Evolutionary conservation across 2,888 invertebrate genomes (phyloP).

Genomic region (Drosophila colorata): DNA sequence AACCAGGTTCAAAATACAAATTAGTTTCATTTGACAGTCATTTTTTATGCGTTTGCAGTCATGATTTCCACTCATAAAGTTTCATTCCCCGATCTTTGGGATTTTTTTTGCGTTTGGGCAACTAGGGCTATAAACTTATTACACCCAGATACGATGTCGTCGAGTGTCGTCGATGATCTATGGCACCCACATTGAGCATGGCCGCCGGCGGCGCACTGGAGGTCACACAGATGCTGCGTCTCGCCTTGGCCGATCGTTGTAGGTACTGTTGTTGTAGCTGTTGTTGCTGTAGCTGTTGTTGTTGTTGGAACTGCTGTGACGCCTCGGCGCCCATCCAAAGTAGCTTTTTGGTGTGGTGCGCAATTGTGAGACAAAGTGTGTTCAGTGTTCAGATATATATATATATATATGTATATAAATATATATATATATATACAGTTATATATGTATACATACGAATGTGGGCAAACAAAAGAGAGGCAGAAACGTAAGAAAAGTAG

Average conservation of each 20-base stretch:
- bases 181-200: constrained; percentile 65
- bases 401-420: constrained; percentile 8
- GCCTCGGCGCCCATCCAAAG: constrained; percentile 84
- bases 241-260: constrained; percentile 61
- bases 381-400: constrained; percentile 27
- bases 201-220: constrained; percentile 80
- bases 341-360: constrained; percentile 69
- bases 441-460: constrained; percentile 2
- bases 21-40: too few species aligned
- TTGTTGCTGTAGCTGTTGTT: constrained; percentile 52
- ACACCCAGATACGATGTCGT: constrained; percentile 85
- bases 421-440: constrained; percentile 32
- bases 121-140: constrained; percentile 69
- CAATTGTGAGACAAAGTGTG: constrained; percentile 50
- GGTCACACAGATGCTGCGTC: constrained; percentile 83
- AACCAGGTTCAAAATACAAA: too few species aligned
- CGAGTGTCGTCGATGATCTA: constrained; percentile 83
- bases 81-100: constrained; percentile 39
- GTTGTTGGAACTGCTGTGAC: constrained; percentile 59
- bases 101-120: constrained; percentile 10
- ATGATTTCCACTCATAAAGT: not conserved
- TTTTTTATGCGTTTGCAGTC: too few species aligned
- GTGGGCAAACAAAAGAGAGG: constrained; percentile 21
- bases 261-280: constrained; percentile 54
- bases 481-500: constrained; percentile 25